A percentile compares a stretch with the other conserved stretches of the same genome.
phyloP scores from a whole-genome alignment of 2,888 invertebrate genomes.

The Germaria angustata region DNA sequence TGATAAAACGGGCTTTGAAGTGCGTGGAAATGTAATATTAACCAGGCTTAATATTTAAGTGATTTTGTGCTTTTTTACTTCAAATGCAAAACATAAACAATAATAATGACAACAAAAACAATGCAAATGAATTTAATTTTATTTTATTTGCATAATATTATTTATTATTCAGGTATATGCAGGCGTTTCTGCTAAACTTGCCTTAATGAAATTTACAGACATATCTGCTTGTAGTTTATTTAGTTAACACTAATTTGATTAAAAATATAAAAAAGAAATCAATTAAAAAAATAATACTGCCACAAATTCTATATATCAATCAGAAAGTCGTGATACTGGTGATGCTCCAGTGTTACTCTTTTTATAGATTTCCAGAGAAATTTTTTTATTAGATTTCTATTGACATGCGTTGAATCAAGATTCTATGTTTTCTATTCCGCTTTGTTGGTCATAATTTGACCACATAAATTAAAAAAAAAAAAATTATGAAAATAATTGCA shows the following conservation, averaged over 20 bases:
- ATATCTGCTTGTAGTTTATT: slow-evolving; percentile 29
- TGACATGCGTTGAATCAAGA: no score
- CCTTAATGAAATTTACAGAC: slow-evolving; percentile 24
- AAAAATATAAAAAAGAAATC: no score
- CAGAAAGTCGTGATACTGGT: no score
- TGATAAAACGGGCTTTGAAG: not conserved
- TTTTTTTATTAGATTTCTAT: no score
- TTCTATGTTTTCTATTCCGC: no score
- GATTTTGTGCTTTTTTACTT: not conserved
- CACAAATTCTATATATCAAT: no score
- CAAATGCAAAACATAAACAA: not conserved
- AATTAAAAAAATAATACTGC: no score
- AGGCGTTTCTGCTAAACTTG: not conserved
- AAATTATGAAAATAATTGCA: no score
- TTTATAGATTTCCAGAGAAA: no score
- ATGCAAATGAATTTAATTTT: slow-evolving; percentile 32
- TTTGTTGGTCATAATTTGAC: no score
- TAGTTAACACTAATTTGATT: slow-evolving; percentile 39
- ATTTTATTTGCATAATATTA: slow-evolving; percentile 1
- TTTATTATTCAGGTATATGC: slow-evolving; percentile 13
- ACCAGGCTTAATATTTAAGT: slow-evolving; percentile 18
- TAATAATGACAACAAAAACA: not conserved
- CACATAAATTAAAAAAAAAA: no score
- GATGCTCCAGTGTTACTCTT: no score
- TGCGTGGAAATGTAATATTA: not conserved